These are phyloP conservation scores for Phyto melanocephala DNA, from an alignment of 2,888 invertebrate genomes.

Conservation along the genomic window DNA sequence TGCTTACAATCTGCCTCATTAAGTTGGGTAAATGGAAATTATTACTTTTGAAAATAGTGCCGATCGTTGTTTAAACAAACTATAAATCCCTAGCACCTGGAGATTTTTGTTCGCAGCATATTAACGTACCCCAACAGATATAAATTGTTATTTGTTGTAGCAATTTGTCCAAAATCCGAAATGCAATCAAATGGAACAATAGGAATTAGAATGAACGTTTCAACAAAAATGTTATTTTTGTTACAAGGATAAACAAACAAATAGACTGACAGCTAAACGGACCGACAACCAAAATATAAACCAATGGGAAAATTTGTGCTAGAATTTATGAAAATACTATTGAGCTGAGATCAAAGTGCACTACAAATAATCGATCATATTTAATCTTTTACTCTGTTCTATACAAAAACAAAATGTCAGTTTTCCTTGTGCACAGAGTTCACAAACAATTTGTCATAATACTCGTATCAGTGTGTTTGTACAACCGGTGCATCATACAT, in stretches of 20 bases:
- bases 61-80: constrained; percentile 43
- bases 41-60: not conserved
- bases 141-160: not conserved
- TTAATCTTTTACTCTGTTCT: constrained; percentile 16
- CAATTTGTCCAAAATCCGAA: constrained; percentile 61
- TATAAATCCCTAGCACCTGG: constrained; percentile 54
- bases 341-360: constrained; percentile 35
- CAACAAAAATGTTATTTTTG: constrained; percentile 46
- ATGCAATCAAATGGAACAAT: constrained; percentile 52
- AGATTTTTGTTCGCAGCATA: constrained; percentile 1
- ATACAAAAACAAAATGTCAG: not conserved
- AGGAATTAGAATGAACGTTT: constrained; percentile 37
- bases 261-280: constrained; percentile 11
- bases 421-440: not conserved
- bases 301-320: constrained; percentile 1
- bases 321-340: constrained; percentile 3
- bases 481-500: not conserved
- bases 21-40: constrained; percentile 46
- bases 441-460: constrained; percentile 42
- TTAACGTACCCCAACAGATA: not conserved
- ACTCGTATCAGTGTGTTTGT: not conserved
- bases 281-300: not conserved
- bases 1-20: constrained; percentile 54
- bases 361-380: constrained; percentile 41
- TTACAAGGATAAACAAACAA: constrained; percentile 41